Base-by-base conservation (phyloP, 2,888 invertebrate genomes). In the Carterocephalus palaemon region DNA sequence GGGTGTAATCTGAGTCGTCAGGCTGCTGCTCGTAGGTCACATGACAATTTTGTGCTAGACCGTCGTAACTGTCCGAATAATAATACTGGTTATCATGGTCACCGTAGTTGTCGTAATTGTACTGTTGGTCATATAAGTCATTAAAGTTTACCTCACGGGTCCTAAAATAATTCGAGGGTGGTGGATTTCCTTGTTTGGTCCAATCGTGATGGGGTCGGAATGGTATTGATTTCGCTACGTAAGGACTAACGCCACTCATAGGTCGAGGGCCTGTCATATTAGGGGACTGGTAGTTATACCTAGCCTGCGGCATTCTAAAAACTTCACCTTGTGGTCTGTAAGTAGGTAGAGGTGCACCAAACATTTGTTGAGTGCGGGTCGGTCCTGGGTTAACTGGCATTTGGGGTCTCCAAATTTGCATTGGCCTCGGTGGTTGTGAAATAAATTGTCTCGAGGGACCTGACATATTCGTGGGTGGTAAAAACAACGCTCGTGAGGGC, bases 101-200 rank as follows among this genome's bases (percentile, higher is more conserved):
- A 26, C 29, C 20, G 16, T 45, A 40, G 3, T 51, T 31, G 9
- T 28, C 16, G 39, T 23, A 46, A 2, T 57, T 48, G 15, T 54
- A 5, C 10, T 19, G 32, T 19, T 19, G 17, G 17, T 28, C 15
- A n/a, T 31, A 13, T 33, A n/a, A 48, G 2, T 57, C 49, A 13
- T 60, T 55, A 29, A 46, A 31, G 26, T 56, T 52, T 9, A 55
- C n/a, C 28, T 60, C 54, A 1, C 40, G 17, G 0, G 49, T 34
- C 19, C 52, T 59, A 28, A 59, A 56, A 36, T 53, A 56, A 17
- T 57, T 54, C 1, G 24, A 28, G 0, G 57, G 54, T 1, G 49
- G 54, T 10, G 56, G 54, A 29, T 59, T 56, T 0, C 52, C 53
- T 1, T 4, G 22, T 24, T 34, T 51, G 2, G 9, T 28, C 51